These are phyloP conservation scores for Propsilocerus akamusi DNA, from an alignment of 1,140 invertebrate species.

Conservation along the genomic window DNA sequence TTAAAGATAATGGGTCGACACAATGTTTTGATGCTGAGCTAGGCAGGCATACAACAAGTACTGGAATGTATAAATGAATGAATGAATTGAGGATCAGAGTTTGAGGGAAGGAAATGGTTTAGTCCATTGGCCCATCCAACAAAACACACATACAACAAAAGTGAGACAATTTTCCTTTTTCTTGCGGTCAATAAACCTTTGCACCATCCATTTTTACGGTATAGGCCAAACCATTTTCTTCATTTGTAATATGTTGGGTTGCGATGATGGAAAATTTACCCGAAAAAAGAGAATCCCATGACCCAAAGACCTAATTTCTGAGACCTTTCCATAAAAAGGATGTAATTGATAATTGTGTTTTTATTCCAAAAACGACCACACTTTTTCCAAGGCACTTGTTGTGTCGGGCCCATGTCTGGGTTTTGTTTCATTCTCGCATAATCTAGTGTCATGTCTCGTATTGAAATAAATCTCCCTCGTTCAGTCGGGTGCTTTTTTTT, in stretches of 20 bases:
- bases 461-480: neutral
- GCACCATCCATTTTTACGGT: neutral
- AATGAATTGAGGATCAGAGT: too few species aligned
- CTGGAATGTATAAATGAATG: too few species aligned
- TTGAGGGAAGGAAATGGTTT: too few species aligned
- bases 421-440: neutral
- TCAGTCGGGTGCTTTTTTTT: neutral
- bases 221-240: too few species aligned
- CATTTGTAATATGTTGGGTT: too few species aligned
- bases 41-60: too few species aligned
- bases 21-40: too few species aligned
- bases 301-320: conserved; percentile 2
- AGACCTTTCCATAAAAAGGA: neutral
- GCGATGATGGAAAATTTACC: too few species aligned
- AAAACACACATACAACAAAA: too few species aligned
- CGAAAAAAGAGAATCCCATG: neutral
- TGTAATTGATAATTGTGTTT: conserved; percentile 4
- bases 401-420: neutral
- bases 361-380: neutral
- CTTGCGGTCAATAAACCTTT: conserved; percentile 3
- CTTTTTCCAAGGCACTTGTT: neutral
- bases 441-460: neutral
- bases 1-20: conserved; percentile 4
- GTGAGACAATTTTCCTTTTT: too few species aligned
- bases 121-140: too few species aligned